Conservation (phyloP, 2,113 vertebrate species). For the Rhea americana region DNA sequence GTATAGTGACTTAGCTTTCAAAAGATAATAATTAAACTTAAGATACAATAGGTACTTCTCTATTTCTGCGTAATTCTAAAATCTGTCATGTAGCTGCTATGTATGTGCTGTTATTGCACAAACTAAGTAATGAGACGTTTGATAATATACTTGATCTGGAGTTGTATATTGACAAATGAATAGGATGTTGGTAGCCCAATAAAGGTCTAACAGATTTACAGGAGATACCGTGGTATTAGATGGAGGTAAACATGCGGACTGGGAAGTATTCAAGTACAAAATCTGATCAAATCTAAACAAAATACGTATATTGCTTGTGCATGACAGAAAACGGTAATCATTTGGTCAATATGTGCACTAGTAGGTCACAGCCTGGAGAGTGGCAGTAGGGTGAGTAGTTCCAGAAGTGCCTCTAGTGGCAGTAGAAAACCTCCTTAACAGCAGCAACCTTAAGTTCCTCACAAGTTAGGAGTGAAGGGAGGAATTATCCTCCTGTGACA, state of each 20-base stretch:
- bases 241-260: background rate
- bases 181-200: background rate
- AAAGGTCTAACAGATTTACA: background rate
- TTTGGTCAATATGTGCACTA: background rate
- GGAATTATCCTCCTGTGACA: background rate
- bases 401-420: background rate
- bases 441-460: background rate
- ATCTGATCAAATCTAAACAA: background rate
- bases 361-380: background rate
- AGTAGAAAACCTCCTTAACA: background rate
- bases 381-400: background rate
- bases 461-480: background rate
- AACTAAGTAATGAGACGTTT: background rate
- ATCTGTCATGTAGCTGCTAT: constrained; percentile 9
- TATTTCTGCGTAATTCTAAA: background rate
- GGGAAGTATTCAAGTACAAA: background rate
- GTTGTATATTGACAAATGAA: background rate
- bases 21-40: constrained; percentile 8
- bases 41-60: constrained; percentile 3
- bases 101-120: background rate
- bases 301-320: too few relatives aligned
- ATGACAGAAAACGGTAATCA: background rate
- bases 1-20: background rate
- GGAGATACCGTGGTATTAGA: background rate
- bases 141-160: background rate